Percentiles rank a stretch among this genome's conserved stretches.
These are phyloP conservation scores for Nyctereutes procyonoides DNA, from an alignment of 2,113 vertebrate genomes.

Conservation along the genomic window DNA sequence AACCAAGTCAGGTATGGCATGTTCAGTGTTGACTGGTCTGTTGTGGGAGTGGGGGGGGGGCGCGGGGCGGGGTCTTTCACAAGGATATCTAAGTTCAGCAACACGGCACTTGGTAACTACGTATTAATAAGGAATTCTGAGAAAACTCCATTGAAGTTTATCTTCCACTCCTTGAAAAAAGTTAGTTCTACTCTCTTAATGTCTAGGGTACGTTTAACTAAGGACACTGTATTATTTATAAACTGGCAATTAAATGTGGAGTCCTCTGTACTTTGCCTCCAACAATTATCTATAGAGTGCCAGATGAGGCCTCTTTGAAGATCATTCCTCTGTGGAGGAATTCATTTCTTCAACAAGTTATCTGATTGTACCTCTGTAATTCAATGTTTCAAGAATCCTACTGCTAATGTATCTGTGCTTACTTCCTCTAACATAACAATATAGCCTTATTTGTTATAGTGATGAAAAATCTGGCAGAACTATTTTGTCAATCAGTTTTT, in stretches of 20 bases:
- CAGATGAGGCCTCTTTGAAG: background rate
- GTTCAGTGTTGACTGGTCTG: background rate
- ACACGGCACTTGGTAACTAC: background rate
- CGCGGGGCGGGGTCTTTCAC: background rate
- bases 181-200: conserved; percentile 11
- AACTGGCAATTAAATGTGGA: conserved; percentile 32
- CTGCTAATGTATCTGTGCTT: background rate
- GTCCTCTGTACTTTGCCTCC: background rate
- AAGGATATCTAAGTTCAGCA: background rate
- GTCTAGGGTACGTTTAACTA: conserved; percentile 44
- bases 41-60: no score
- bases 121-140: conserved; percentile 5
- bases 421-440: background rate
- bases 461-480: conserved; percentile 38
- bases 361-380: background rate
- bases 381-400: background rate
- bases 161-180: background rate
- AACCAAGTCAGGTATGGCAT: background rate
- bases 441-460: background rate
- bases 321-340: background rate
- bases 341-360: background rate
- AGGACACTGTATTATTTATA: conserved; percentile 50
- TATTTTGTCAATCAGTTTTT: background rate
- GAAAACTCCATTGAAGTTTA: background rate
- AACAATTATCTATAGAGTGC: background rate